Base-by-base conservation (phyloP, 2,888 invertebrate genomes). In the Resseliella maxima region DNA sequence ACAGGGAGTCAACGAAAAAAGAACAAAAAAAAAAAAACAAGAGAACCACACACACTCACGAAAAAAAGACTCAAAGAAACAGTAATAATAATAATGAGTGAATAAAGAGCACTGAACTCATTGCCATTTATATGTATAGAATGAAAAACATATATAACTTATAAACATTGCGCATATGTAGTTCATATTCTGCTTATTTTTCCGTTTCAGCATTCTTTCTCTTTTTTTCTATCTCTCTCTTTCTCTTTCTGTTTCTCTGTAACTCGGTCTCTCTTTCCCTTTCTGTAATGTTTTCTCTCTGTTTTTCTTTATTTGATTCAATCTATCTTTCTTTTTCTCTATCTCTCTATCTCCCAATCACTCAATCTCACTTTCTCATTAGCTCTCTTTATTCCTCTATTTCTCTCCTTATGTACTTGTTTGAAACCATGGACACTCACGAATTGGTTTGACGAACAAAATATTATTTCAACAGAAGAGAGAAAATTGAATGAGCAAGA, bases 41-140 rank as follows among this genome's bases (percentile, higher is more conserved):
- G 21, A 54, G n/a, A n/a, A 54, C 18, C 15, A 72, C 35, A 35
- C 35, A 64, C 50, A 50, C 64, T 5, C 64, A 27, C 31, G 12
- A 59, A 24, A 38, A 38, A 83, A 38, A n/a, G 1, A 83, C 38
- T 38, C 83, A 38, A 83, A 36, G 83, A 38, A 83, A 83, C 38
- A 83, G 38, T 83, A 83, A 83, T 83, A 83, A 81, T 81, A 81
- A 83, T 83, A 83, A 83, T 83, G 83, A 85, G 45, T 46, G 27
- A 85, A 31, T 46, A 85, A 85, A 45, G 46, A 85, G 85, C 85
- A 85, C 41, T 85, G 85, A 85, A 85, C 85, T 85, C 85, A 85
- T 38, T 38, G 83, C 21, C 83, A 83, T 72, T 72, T 72, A 35
- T 72, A 72, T 72, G 83, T 83, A 83, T 83, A 83, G 41, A 38